Conservation (phyloP, 2,113 vertebrate species). For the Vombatus ursinus region DNA sequence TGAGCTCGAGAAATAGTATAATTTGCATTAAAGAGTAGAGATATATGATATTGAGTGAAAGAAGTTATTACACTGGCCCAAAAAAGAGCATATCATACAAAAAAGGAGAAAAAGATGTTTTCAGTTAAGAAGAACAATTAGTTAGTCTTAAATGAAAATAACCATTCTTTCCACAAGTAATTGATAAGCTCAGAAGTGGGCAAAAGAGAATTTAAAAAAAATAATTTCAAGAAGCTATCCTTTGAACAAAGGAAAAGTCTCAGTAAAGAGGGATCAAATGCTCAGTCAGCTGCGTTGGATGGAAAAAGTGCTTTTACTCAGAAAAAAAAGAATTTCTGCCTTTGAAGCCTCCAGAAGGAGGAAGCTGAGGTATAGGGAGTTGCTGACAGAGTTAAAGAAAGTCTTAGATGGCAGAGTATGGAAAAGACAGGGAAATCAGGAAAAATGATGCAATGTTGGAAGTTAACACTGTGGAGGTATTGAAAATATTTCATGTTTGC, state of each 20-base stretch:
- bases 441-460: fast-evolving
- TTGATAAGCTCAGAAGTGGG: not conserved
- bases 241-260: slow-evolving; percentile 6
- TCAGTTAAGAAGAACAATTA: not conserved
- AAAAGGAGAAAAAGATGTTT: not conserved
- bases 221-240: slow-evolving; percentile 10
- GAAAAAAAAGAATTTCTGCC: not conserved
- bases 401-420: not conserved
- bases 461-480: not conserved
- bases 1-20: not conserved
- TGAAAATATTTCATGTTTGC: not conserved
- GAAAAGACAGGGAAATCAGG: not conserved
- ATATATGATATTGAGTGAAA: not conserved
- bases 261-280: not conserved
- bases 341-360: slow-evolving; percentile 32
- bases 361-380: not conserved
- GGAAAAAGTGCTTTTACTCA: slow-evolving; percentile 1
- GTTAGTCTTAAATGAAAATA: slow-evolving; percentile 26
- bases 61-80: not conserved
- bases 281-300: not conserved
- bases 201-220: not conserved
- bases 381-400: slow-evolving; percentile 15
- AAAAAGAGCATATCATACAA: not conserved
- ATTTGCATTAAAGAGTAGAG: slow-evolving; percentile 1
- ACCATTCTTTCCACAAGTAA: not conserved